These are phyloP conservation scores for Leptopilina syphax DNA, from an alignment of 2,888 invertebrate species.

Conservation along the genomic window DNA sequence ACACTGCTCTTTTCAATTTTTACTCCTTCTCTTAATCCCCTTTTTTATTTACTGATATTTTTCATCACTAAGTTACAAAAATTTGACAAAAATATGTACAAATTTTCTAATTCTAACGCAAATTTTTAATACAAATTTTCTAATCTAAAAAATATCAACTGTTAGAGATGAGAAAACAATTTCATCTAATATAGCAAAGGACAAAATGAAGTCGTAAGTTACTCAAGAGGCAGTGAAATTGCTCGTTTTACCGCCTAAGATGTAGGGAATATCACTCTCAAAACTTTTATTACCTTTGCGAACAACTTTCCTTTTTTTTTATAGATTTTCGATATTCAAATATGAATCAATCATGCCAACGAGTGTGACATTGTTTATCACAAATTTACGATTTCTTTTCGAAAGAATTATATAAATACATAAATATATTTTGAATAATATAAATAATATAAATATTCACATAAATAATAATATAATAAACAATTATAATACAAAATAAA, in stretches of 20 bases:
- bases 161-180: neutral
- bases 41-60: no score
- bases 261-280: neutral
- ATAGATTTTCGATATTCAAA: slow-evolving; percentile 23
- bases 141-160: no score
- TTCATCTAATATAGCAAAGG: neutral
- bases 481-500: no score
- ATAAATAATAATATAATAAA: no score
- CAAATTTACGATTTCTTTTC: neutral
- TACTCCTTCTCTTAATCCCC: no score
- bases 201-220: slow-evolving; percentile 31
- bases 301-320: slow-evolving; percentile 11
- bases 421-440: neutral
- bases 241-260: slow-evolving; percentile 23
- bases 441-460: no score
- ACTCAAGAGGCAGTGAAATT: slow-evolving; percentile 18
- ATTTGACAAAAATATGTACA: no score
- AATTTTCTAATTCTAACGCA: no score
- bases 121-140: no score
- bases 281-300: slow-evolving; percentile 14
- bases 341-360: slow-evolving; percentile 12
- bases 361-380: neutral
- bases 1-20: no score
- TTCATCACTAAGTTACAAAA: no score
- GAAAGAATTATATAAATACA: neutral